These are phyloP conservation scores for Coenonympha arcania DNA, from an alignment of 2,888 invertebrate genomes.

Conservation along the genomic window DNA sequence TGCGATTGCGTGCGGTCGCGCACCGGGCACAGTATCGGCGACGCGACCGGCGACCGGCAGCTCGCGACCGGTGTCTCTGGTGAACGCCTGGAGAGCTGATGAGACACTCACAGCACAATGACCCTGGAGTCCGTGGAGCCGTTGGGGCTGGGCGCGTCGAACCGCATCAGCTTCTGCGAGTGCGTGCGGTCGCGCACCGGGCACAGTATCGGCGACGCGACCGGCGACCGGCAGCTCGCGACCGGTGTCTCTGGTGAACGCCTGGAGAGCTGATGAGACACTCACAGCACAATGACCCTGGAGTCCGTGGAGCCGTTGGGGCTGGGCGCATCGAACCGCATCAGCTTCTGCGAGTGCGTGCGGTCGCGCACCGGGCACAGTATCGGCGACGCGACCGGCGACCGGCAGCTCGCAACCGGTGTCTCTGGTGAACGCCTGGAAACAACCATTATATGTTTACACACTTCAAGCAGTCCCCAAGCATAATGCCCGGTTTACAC, in stretches of 20 bases:
- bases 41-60: background rate
- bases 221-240: background rate
- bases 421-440: background rate
- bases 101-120: constrained; percentile 58
- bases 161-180: constrained; percentile 30
- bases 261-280: no score
- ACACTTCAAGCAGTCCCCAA: no score
- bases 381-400: constrained; percentile 9
- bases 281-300: constrained; percentile 54
- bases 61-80: background rate
- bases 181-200: constrained; percentile 30
- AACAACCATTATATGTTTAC: no score
- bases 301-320: constrained; percentile 60
- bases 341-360: constrained; percentile 32
- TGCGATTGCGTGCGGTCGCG: constrained; percentile 32
- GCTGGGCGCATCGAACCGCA: constrained; percentile 56
- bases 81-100: no score
- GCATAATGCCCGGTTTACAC: no score
- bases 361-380: constrained; percentile 14
- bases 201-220: constrained; percentile 10
- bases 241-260: background rate
- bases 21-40: constrained; percentile 9
- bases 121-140: constrained; percentile 55
- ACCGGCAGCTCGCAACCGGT: background rate
- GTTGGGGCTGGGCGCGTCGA: constrained; percentile 63